Evolutionary conservation across 2,113 vertebrate genomes (phyloP).

Genomic region (Galbula dea): DNA sequence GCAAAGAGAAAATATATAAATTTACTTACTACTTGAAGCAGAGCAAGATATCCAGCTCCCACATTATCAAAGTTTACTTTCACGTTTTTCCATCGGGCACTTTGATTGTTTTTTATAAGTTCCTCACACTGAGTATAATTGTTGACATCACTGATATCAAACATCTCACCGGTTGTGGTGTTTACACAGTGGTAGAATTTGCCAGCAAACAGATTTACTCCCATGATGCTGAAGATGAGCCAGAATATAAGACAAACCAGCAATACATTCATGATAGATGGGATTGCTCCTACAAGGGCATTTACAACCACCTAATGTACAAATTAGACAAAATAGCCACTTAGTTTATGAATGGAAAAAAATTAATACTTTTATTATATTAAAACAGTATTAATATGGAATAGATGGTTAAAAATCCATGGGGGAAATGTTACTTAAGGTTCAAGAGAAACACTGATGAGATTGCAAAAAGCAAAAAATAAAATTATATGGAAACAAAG

Average conservation of each 20-base stretch:
- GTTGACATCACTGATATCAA: slow-evolving; percentile 62
- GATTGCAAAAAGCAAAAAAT: slow-evolving; percentile 29
- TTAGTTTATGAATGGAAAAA: neutral
- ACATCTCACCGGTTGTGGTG: slow-evolving; percentile 54
- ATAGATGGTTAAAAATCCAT: neutral
- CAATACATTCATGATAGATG: slow-evolving; percentile 97
- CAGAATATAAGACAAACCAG: slow-evolving; percentile 99
- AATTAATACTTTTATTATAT: neutral
- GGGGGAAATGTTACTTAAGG: neutral
- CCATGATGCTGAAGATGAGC: slow-evolving; percentile 99
- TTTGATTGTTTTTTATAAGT: slow-evolving; percentile 72
- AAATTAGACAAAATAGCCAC: slow-evolving; percentile 16
- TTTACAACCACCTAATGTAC: slow-evolving; percentile 92
- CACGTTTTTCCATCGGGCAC: slow-evolving; percentile 82
- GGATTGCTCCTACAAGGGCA: slow-evolving; percentile 94
- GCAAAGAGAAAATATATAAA: neutral
- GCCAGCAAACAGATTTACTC: slow-evolving; percentile 95
- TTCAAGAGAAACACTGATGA: neutral
- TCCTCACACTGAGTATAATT: slow-evolving; percentile 73
- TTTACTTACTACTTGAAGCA: slow-evolving; percentile 93
- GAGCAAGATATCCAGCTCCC: slow-evolving; percentile 90
- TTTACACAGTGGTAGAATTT: slow-evolving; percentile 88
- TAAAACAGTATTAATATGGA: neutral
- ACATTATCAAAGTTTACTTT: slow-evolving; percentile 98
- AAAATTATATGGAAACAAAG: slow-evolving; percentile 35